Base-by-base conservation (phyloP, 2,797 vertebrate species). In the Hydrocynus forskahlii region DNA sequence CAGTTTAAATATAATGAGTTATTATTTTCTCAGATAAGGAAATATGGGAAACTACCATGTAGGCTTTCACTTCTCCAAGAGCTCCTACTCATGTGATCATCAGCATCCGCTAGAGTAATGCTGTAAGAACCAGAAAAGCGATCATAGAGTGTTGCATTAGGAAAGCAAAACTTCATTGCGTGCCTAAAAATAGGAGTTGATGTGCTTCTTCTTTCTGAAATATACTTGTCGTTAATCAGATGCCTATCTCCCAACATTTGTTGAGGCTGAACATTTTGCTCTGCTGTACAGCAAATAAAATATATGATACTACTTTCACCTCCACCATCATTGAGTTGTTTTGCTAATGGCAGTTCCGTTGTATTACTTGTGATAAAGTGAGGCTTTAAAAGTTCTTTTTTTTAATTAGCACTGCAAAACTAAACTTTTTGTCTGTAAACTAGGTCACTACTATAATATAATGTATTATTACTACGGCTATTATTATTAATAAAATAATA, bases 21-120 rank as follows among this genome's bases (percentile, higher is more conserved):
- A 19, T 7, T 38, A 10, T n/a, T 43, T 68, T 13, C 21, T 67
- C 9, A 29, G 29, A 29, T 12, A 64, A 38, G 35, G 1, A 75
- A 68, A 59, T 50, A 3, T 16, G 17, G 35, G 40, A 64, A 67
- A 9, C 29, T 48, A 23, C 38, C 12, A 75, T 13, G 35, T 14
- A 59, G 23, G n/a, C 16, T 81, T 81, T 76, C 79, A 76, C 55
- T 69, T 81, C 79, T 60, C 35, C 9, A 35, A 60, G 21, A 23
- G 25, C 21, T 16, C 57, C 55, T 14, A 23, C 63, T 69, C 40
- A 68, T 75, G 67, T 80, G 62, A 75, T 81, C 21, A 19, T 29
- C 10, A 45, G 60, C 13, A 35, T 14, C 12, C 25, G 25, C 9
- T 9, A n/a, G 23, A 45, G 5, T 7, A 7, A 1, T 68, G 52